A percentile compares a stretch with the other conserved stretches of the same genome.
These are phyloP conservation scores for Aurelia aurita complex sp. Pacific DNA, from an alignment of 30 jellyfish, hydroid and myxozoan species.

Conservation along the genomic window DNA sequence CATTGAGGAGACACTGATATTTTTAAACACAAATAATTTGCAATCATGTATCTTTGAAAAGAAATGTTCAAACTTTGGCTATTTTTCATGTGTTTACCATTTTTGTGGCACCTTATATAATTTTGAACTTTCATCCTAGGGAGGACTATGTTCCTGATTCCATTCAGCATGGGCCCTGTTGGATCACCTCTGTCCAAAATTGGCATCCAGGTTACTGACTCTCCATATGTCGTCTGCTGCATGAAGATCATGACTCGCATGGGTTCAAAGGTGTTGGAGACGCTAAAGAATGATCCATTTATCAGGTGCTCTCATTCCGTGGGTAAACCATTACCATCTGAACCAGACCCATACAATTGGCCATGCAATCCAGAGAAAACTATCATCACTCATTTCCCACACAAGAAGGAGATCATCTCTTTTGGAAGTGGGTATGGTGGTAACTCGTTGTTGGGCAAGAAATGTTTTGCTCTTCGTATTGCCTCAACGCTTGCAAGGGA, in stretches of 20 bases:
- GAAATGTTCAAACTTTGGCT: too few relatives aligned
- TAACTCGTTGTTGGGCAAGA: constrained; percentile 94
- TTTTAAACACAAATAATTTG: too few relatives aligned
- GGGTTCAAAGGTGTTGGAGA: constrained; percentile 80
- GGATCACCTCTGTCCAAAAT: constrained; percentile 93
- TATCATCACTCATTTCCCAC: constrained; percentile 96
- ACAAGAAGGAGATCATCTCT: constrained; percentile 82
- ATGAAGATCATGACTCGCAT: constrained; percentile 97
- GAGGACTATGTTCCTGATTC: constrained; percentile 94
- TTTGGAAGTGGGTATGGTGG: constrained; percentile 99
- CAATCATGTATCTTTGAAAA: too few relatives aligned
- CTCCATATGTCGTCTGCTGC: constrained; percentile 94
- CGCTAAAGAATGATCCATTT: constrained; percentile 69
- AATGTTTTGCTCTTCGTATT: constrained; percentile 97
- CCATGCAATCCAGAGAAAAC: constrained; percentile 99
- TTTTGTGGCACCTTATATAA: too few relatives aligned
- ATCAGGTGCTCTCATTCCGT: constrained; percentile 93
- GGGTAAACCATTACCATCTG: constrained; percentile 92
- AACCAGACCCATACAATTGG: constrained; percentile 96
- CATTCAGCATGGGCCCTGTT: constrained; percentile 99
- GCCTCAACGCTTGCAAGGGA: constrained; percentile 95
- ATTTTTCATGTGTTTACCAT: too few relatives aligned
- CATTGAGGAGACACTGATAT: too few relatives aligned
- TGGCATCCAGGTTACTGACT: constrained; percentile 96
- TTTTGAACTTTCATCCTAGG: constrained; percentile 47